These are phyloP conservation scores for Sesia apiformis DNA, from an alignment of 2,888 invertebrate species.

Conservation along the genomic window DNA sequence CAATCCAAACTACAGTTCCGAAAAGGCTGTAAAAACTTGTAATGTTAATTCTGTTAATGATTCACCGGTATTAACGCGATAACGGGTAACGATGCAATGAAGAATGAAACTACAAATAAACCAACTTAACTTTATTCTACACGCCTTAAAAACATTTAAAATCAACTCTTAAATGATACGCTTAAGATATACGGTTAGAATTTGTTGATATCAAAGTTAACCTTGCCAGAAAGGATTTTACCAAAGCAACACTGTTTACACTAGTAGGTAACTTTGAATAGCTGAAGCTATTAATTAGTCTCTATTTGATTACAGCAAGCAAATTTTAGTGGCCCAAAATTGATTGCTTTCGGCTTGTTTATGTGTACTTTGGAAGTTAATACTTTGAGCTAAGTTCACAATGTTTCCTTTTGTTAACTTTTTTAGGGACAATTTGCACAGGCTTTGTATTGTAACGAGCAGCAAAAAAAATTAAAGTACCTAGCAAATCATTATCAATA, in stretches of 20 bases:
- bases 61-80: background rate
- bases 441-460: too few relatives aligned
- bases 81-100: background rate
- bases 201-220: background rate
- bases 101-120: background rate
- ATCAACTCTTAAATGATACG: background rate
- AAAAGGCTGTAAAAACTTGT: background rate
- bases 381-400: too few relatives aligned
- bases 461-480: too few relatives aligned
- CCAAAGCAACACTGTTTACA: slow-evolving; percentile 27
- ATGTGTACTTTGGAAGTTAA: background rate
- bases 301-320: slow-evolving; percentile 15
- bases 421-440: too few relatives aligned
- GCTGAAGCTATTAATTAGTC: slow-evolving; percentile 19
- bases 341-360: background rate
- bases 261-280: slow-evolving; percentile 10
- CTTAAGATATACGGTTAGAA: background rate
- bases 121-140: background rate
- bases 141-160: background rate
- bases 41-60: background rate
- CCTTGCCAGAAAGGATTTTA: slow-evolving; percentile 13
- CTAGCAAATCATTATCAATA: too few relatives aligned
- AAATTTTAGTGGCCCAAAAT: background rate
- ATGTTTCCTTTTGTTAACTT: too few relatives aligned
- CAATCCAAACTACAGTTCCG: background rate